These are phyloP conservation scores for Cirrhinus molitorella DNA, from an alignment of 2,797 vertebrate genomes.

Conservation along the genomic window DNA sequence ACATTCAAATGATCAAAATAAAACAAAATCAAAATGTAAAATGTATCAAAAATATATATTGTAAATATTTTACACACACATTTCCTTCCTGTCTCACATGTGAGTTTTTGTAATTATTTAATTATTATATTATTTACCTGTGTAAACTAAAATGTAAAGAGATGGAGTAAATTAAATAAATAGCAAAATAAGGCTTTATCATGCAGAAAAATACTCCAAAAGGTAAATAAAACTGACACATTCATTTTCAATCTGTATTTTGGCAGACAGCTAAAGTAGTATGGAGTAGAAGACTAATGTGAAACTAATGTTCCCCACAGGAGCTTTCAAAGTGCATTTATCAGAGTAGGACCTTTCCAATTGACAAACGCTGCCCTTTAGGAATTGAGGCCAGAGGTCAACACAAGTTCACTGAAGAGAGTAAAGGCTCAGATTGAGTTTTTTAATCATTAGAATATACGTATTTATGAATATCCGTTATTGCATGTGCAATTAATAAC, in stretches of 20 bases:
- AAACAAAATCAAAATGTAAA: too few species aligned
- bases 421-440: neutral
- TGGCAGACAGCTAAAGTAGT: neutral
- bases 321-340: conserved; percentile 4
- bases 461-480: neutral
- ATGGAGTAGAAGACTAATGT: conserved; percentile 7
- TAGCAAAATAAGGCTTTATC: neutral
- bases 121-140: neutral
- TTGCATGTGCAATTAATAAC: neutral
- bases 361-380: neutral
- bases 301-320: conserved; percentile 30
- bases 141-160: neutral
- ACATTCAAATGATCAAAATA: too few species aligned
- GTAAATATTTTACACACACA: too few species aligned
- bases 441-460: neutral
- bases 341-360: neutral
- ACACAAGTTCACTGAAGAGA: conserved; percentile 22
- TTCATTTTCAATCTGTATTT: conserved; percentile 3
- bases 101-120: neutral
- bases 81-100: neutral
- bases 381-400: conserved; percentile 41
- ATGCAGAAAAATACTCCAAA: neutral
- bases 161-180: neutral
- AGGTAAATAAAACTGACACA: neutral
- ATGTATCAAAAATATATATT: too few species aligned